phyloP scores from a whole-genome alignment of 2,797 vertebrate genomes.

The Danio kyathit region DNA sequence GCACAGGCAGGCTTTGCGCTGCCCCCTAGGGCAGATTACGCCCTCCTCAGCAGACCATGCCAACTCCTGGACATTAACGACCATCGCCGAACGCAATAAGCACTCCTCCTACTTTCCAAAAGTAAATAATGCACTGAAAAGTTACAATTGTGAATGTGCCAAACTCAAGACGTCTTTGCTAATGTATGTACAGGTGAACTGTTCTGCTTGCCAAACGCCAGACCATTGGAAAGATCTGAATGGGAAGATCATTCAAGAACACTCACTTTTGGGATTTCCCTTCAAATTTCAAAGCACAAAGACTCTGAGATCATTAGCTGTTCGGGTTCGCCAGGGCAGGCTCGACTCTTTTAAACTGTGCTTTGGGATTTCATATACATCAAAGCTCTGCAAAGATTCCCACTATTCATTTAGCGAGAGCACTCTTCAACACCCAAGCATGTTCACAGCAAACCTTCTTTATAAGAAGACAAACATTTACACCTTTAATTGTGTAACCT shows the following conservation, averaged over 20 bases:
- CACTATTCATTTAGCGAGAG: slow-evolving; percentile 58
- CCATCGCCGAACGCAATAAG: slow-evolving; percentile 81
- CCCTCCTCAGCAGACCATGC: slow-evolving; percentile 61
- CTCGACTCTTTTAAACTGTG: slow-evolving; percentile 48
- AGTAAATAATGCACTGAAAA: slow-evolving; percentile 60
- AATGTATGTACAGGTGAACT: slow-evolving; percentile 68
- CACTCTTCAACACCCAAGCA: slow-evolving; percentile 71
- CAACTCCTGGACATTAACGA: slow-evolving; percentile 70
- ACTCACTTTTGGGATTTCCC: slow-evolving; percentile 38
- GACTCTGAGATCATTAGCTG: slow-evolving; percentile 58
- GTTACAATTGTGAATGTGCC: slow-evolving; percentile 81
- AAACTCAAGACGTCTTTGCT: slow-evolving; percentile 77
- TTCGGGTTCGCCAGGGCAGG: slow-evolving; percentile 51
- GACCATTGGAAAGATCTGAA: slow-evolving; percentile 74
- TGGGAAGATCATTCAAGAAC: slow-evolving; percentile 64
- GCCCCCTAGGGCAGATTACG: slow-evolving; percentile 67
- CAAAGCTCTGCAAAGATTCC: slow-evolving; percentile 63
- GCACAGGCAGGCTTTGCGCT: slow-evolving; percentile 66
- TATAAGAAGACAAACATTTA: slow-evolving; percentile 83
- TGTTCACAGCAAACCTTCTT: slow-evolving; percentile 84
- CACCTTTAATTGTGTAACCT: slow-evolving; percentile 77
- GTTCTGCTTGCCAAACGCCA: slow-evolving; percentile 77
- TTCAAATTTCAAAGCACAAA: slow-evolving; percentile 72
- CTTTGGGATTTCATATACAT: slow-evolving; percentile 64
- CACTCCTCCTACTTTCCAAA: slow-evolving; percentile 78